Evolutionary conservation across 2,113 vertebrate genomes (phyloP).

Genomic region (Acrocephalus arundinaceus): DNA sequence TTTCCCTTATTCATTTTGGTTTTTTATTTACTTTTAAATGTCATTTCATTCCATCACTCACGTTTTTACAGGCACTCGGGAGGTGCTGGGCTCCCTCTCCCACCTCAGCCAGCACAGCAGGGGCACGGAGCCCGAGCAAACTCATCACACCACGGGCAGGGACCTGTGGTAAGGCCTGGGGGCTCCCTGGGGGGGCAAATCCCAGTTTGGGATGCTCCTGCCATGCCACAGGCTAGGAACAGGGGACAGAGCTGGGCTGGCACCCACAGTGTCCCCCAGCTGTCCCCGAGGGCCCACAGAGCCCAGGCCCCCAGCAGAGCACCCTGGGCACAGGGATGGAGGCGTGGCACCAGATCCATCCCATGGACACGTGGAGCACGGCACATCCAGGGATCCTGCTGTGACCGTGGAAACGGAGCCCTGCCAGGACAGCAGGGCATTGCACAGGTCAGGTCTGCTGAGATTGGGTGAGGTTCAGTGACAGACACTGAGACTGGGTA

Average conservation of each 20-base stretch:
- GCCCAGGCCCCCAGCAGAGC: fast-evolving
- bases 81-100: neutral
- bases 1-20: too few relatives aligned
- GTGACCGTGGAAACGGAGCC: fast-evolving
- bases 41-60: neutral
- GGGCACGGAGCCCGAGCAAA: neutral
- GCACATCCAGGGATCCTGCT: neutral
- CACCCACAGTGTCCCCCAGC: neutral
- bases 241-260: neutral
- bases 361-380: neutral
- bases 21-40: neutral
- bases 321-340: fast-evolving
- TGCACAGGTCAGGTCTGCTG: fast-evolving
- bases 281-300: neutral
- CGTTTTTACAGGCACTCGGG: neutral
- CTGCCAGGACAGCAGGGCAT: neutral
- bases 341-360: neutral
- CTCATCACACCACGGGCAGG: neutral
- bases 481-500: too few relatives aligned
- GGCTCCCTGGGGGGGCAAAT: too few relatives aligned
- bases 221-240: too few relatives aligned
- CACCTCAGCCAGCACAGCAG: neutral
- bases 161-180: neutral
- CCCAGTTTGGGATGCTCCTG: neutral
- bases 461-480: too few relatives aligned